phyloP scores from a whole-genome alignment of 2,113 vertebrate genomes.

The Centropus bengalensis region DNA sequence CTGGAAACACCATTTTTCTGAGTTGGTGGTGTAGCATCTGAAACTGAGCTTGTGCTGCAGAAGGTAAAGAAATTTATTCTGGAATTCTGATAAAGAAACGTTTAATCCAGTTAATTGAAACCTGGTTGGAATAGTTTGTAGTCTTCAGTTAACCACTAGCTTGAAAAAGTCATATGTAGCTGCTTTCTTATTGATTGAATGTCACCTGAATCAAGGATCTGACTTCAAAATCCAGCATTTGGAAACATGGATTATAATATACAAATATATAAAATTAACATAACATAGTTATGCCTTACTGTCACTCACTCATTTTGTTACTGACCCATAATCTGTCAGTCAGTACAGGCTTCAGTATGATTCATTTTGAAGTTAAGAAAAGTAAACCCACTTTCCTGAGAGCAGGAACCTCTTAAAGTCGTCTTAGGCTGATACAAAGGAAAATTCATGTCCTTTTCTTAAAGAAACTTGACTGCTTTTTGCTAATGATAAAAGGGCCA shows the following conservation, averaged over 20 bases:
- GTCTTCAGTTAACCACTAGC: not conserved
- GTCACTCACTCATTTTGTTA: not conserved
- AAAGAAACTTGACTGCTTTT: not conserved
- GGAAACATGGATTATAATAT: not conserved
- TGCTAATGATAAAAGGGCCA: not conserved
- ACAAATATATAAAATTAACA: too few species aligned
- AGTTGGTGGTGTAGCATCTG: not conserved
- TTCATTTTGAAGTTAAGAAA: not conserved
- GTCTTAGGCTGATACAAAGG: not conserved
- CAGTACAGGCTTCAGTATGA: not conserved
- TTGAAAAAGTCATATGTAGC: not conserved
- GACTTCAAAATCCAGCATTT: not conserved
- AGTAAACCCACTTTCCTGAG: not conserved
- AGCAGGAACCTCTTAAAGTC: not conserved
- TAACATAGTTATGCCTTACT: not conserved
- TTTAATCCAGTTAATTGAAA: not conserved
- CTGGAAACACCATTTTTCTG: not conserved
- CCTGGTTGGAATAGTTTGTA: not conserved
- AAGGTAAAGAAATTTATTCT: not conserved
- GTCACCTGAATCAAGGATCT: not conserved
- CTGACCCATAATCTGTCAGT: not conserved
- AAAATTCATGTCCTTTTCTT: not conserved
- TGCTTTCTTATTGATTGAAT: not conserved
- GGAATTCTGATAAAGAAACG: not conserved
- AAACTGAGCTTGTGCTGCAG: not conserved